A percentile compares a stretch with the other conserved stretches of the same genome.
Conservation (phyloP, 2,113 vertebrate species). For the Nycticorax nycticorax region DNA sequence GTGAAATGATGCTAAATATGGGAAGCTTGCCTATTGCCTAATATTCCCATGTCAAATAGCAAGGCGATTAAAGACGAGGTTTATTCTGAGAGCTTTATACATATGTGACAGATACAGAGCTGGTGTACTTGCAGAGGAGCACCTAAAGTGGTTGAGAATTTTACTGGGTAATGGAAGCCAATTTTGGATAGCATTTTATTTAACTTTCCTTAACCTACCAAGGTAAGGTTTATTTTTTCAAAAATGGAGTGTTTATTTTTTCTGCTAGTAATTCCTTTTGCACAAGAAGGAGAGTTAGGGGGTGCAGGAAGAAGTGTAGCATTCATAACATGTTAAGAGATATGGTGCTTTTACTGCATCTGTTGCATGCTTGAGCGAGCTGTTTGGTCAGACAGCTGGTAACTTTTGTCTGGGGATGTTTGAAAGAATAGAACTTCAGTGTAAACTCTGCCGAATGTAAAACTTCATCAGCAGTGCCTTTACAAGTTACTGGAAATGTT, state of each 20-base stretch:
- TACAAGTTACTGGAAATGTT: not conserved
- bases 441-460: not conserved
- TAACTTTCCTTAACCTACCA: not conserved
- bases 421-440: not conserved
- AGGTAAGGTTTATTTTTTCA: not conserved
- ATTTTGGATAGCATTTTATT: not conserved
- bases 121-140: not conserved
- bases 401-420: not conserved
- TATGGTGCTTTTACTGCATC: fast-evolving
- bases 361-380: not conserved
- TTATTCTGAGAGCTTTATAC: not conserved
- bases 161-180: not conserved
- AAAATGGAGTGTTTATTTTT: not conserved
- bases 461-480: not conserved
- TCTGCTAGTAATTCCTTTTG: not conserved
- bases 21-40: slow-evolving; percentile 32
- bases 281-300: not conserved
- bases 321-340: not conserved
- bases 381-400: not conserved
- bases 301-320: not conserved
- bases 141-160: not conserved
- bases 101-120: not conserved
- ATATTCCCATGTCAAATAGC: slow-evolving; percentile 15
- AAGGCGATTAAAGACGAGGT: slow-evolving; percentile 12
- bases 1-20: slow-evolving; percentile 38